Base-by-base conservation (phyloP, 37 sponge, comb jelly and placozoan genomes). In the Halichondria panicea region DNA sequence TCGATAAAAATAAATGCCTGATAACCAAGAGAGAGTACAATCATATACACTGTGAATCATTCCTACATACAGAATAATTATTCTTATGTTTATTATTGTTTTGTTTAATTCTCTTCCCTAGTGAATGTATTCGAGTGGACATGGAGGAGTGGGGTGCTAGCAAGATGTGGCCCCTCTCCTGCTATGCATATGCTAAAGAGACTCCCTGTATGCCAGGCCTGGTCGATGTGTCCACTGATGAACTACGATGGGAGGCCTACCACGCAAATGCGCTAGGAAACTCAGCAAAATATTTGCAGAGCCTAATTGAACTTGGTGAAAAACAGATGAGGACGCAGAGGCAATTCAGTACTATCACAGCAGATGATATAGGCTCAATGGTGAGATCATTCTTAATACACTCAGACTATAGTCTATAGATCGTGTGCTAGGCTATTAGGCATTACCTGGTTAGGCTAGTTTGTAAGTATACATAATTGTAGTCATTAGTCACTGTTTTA, bases 201-300 rank as follows among this genome's bases (percentile, higher is more conserved):
- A 27, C 24, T 13, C 63, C 45, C n/a, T 83, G 76, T 35, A 38
- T 85, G 0, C 85, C 88, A 28, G 76, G 77, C 2, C 39, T 89
- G 18, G 58, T 53, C 13, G 90, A 89, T 46, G 37, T 72, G 4
- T 84, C 85, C 4, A 75, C 75, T 50, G 90, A 89, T 64, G 90
- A 89, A 72, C 53, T 89, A 35, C 46, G 90, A 25, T 89, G 80
- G 75, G 75, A 67, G 70, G 90, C 90, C n/a, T 89, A 84, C 43
- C 43, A 63, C 27, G 85, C 85, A 0, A 69, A 41, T 24, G 19
- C 46, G 8, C 21, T 18, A 11, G 75, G 75, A 40, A 62, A 19
- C 8, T 62, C 63, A 2, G 28, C 34, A 9, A 4, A 13, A 24
- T 75, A 40, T 40, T 9, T 75, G 41, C 41, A 62, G 45, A 27